phyloP scores from a whole-genome alignment of 2,797 vertebrate genomes.

The Lacerta bilineata region DNA sequence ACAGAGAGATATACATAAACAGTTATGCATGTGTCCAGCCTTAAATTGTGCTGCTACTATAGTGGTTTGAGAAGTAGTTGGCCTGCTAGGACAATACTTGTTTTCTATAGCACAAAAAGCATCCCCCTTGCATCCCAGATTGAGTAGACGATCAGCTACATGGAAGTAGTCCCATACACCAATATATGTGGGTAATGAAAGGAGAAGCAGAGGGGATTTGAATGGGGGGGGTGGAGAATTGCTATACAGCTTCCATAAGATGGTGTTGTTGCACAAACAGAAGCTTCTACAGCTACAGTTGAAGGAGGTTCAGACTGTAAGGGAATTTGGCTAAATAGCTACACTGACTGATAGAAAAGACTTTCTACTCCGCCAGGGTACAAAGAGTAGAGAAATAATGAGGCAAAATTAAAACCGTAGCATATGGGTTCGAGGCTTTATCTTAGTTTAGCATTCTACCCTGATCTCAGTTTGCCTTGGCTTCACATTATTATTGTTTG shows the following conservation, averaged over 20 bases:
- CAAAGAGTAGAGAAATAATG: neutral
- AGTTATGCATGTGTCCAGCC: neutral
- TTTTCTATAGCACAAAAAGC: no score
- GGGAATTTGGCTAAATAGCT: neutral
- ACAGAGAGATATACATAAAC: no score
- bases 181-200: neutral
- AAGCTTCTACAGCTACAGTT: neutral
- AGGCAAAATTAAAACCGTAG: constrained; percentile 41
- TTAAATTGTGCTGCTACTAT: no score
- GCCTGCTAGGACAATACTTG: neutral
- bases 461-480: constrained; percentile 26
- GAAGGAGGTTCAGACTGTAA: neutral
- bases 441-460: constrained; percentile 41
- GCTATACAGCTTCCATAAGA: neutral
- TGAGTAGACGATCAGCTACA: neutral
- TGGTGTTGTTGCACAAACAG: neutral
- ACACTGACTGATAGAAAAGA: constrained; percentile 11
- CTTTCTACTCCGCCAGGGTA: constrained; percentile 48
- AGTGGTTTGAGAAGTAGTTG: neutral
- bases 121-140: neutral
- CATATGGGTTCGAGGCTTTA: constrained; percentile 41
- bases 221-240: neutral
- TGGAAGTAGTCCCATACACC: neutral
- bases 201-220: neutral
- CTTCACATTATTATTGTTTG: constrained; percentile 47